Evolutionary conservation across 2,113 vertebrate species (phyloP).

Genomic region (Sclerurus mexicanus): DNA sequence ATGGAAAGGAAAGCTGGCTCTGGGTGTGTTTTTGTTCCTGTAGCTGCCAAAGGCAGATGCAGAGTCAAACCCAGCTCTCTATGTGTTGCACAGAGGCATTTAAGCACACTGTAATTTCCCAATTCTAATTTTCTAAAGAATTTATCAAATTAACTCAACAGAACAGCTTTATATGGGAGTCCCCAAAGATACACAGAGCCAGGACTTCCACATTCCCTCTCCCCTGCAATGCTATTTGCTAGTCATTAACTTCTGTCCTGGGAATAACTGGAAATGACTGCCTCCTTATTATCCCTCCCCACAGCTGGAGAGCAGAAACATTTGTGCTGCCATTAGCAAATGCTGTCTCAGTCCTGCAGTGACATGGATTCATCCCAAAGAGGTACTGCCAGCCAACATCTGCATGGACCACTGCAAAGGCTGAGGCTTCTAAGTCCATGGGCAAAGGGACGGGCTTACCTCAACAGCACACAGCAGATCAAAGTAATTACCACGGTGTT

Average conservation of each 20-base stretch:
- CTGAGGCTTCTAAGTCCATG: neutral
- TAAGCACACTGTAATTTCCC: neutral
- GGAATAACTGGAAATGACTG: neutral
- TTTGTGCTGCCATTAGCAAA: neutral
- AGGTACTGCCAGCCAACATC: neutral
- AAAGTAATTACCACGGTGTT: neutral
- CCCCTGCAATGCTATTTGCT: neutral
- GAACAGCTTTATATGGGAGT: neutral
- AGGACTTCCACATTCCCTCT: neutral
- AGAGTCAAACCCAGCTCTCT: neutral
- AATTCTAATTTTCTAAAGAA: neutral
- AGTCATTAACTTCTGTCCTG: neutral
- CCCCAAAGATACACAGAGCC: neutral
- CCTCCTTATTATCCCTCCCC: neutral
- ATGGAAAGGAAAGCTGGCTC: neutral
- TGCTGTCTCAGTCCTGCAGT: neutral
- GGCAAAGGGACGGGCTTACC: accelerated
- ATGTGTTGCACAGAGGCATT: neutral
- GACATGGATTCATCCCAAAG: neutral
- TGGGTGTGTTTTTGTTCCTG: neutral
- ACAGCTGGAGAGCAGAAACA: neutral
- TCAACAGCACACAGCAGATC: neutral
- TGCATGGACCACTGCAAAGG: neutral
- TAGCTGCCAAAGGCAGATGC: neutral
- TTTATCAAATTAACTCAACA: neutral